Percentiles rank a stretch among this genome's conserved stretches.
Evolutionary conservation across 2,797 vertebrate genomes (phyloP).

Genomic region (Amblyraja radiata): DNA sequence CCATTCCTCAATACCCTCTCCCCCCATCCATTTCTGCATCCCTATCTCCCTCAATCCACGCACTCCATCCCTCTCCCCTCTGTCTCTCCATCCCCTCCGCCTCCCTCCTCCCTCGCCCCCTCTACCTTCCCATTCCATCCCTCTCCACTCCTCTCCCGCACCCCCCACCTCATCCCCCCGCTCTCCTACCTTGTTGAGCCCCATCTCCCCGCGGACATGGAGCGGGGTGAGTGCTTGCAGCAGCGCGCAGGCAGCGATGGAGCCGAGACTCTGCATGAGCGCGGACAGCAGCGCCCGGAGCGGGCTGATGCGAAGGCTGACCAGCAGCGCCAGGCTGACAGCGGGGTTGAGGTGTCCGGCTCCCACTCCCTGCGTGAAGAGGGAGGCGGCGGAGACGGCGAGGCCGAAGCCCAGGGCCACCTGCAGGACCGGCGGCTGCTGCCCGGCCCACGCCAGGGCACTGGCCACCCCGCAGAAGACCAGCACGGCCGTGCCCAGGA

Average conservation of each 20-base stretch:
- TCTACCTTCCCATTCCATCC: too few relatives aligned
- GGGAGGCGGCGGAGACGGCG: constrained; percentile 38
- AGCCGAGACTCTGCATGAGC: background rate
- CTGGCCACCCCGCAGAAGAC: constrained; percentile 44
- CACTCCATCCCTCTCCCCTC: too few relatives aligned
- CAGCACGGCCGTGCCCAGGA: constrained; percentile 42
- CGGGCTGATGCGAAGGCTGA: constrained; percentile 39
- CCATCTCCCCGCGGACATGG: background rate
- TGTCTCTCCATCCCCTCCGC: too few relatives aligned
- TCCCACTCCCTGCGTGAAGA: constrained; percentile 39
- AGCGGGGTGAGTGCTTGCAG: background rate
- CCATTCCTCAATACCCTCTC: too few relatives aligned
- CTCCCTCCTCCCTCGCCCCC: too few relatives aligned
- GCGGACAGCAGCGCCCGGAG: constrained; percentile 2
- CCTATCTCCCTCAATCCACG: too few relatives aligned
- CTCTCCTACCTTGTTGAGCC: constrained; percentile 15
- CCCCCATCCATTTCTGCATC: too few relatives aligned
- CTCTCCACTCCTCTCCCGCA: too few relatives aligned
- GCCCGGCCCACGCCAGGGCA: background rate
- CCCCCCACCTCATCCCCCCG: background rate
- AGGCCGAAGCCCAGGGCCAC: constrained; percentile 44
- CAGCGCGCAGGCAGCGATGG: background rate
- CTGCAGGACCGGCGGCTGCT: constrained; percentile 14
- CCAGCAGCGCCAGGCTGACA: constrained; percentile 42
- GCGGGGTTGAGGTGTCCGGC: constrained; percentile 46